phyloP scores from a whole-genome alignment of 2,888 invertebrate genomes.

The Spodoptera littoralis region DNA sequence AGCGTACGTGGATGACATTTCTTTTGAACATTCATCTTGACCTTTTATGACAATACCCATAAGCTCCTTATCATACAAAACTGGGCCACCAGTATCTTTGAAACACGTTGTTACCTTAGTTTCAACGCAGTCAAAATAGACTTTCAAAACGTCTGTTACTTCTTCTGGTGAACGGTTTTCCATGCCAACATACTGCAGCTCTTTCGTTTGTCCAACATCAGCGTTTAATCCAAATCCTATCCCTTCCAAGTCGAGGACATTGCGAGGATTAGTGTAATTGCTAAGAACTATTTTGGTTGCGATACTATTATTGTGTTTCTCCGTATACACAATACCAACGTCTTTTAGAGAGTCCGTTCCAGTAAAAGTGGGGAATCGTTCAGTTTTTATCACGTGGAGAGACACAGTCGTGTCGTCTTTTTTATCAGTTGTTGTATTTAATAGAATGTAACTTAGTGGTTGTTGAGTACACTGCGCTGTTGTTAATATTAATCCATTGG shows the following conservation, averaged over 20 bases:
- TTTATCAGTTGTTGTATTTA: constrained; percentile 76
- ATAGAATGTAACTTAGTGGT: constrained; percentile 72
- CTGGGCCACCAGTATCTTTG: constrained; percentile 80
- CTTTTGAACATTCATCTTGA: constrained; percentile 73
- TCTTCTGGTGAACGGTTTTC: constrained; percentile 66
- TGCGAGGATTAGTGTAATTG: constrained; percentile 68
- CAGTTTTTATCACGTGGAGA: constrained; percentile 74
- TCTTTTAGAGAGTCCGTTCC: constrained; percentile 70
- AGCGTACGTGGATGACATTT: constrained; percentile 74
- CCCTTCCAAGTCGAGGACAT: constrained; percentile 71
- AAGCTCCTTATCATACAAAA: constrained; percentile 75
- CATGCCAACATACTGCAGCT: constrained; percentile 78
- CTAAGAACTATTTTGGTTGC: constrained; percentile 76
- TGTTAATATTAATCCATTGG: constrained; percentile 79
- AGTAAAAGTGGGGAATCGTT: constrained; percentile 76
- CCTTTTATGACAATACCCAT: constrained; percentile 77
- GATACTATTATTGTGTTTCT: constrained; percentile 74
- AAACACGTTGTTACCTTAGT: constrained; percentile 81
- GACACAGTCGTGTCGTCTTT: constrained; percentile 67
- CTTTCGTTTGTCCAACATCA: constrained; percentile 70
- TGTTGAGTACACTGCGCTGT: constrained; percentile 72
- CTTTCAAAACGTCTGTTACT: constrained; percentile 56
- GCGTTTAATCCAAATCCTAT: constrained; percentile 81
- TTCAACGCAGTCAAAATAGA: constrained; percentile 80
- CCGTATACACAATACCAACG: constrained; percentile 78